Percentiles rank a stretch among this genome's conserved stretches.
Conservation (phyloP, 2,888 invertebrate species). For the Eubasilissa splendida region DNA sequence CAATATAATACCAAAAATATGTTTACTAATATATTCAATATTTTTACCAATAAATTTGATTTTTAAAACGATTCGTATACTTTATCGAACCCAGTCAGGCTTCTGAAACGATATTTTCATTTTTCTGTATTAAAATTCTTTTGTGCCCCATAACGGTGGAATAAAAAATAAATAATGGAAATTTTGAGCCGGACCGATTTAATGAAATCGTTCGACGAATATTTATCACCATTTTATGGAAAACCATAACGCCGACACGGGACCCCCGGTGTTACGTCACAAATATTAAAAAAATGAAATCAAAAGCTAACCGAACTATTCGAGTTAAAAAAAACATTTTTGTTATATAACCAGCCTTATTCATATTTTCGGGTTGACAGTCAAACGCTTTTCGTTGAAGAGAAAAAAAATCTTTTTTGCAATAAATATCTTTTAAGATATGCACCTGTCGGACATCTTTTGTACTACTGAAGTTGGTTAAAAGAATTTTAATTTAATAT, state of each 20-base stretch:
- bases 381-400: conserved; percentile 14
- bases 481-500: conserved; percentile 23
- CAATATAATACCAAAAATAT: not conserved
- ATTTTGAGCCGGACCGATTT: conserved; percentile 19
- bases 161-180: conserved; percentile 18
- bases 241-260: conserved; percentile 26
- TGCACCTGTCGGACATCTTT: conserved; percentile 38
- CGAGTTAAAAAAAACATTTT: conserved; percentile 8
- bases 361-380: conserved; percentile 32
- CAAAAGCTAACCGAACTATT: conserved; percentile 10
- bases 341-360: conserved; percentile 13
- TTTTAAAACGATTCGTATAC: conserved; percentile 12
- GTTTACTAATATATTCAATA: not conserved
- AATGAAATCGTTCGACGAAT: conserved; percentile 28
- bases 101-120: conserved; percentile 28
- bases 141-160: conserved; percentile 8
- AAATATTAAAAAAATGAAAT: conserved; percentile 15
- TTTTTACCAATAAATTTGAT: conserved; percentile 10
- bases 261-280: conserved; percentile 49
- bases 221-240: conserved; percentile 39
- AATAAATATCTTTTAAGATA: conserved; percentile 42
- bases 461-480: not conserved
- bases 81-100: conserved; percentile 20
- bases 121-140: conserved; percentile 1
- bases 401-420: not conserved